Percentiles rank a stretch among this genome's conserved stretches.
Evolutionary conservation across 2,888 invertebrate genomes (phyloP).

Genomic region (Drosophila barbarae): DNA sequence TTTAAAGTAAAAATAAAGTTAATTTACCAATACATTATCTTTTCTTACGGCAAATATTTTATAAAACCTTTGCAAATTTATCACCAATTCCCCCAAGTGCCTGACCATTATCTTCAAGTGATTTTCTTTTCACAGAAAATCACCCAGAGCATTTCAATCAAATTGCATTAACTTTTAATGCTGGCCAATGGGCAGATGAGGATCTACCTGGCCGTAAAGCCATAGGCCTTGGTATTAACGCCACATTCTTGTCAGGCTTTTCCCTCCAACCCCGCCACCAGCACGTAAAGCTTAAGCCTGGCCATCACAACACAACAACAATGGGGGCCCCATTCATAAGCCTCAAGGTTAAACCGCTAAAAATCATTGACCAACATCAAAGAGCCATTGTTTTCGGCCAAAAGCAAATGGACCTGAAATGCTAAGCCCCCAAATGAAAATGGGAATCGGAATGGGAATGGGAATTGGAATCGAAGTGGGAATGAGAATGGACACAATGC

Average conservation of each 20-base stretch:
- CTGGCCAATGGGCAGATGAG: slow-evolving; percentile 35
- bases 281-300: neutral
- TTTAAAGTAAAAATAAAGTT: neutral
- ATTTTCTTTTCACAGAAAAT: neutral
- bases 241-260: slow-evolving; percentile 49
- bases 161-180: slow-evolving; percentile 56
- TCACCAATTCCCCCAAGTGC: slow-evolving; percentile 16
- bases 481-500: slow-evolving; percentile 34
- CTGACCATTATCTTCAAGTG: slow-evolving; percentile 1
- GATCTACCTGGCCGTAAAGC: slow-evolving; percentile 37
- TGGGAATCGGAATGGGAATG: slow-evolving; percentile 38
- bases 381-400: slow-evolving; percentile 59
- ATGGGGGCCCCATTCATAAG: slow-evolving; percentile 63
- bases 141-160: slow-evolving; percentile 51
- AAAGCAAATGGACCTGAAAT: slow-evolving; percentile 47
- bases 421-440: slow-evolving; percentile 60
- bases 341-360: slow-evolving; percentile 69
- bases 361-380: slow-evolving; percentile 71
- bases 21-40: too few species aligned
- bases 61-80: neutral
- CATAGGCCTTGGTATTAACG: slow-evolving; percentile 60
- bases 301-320: slow-evolving; percentile 35
- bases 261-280: neutral
- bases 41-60: neutral
- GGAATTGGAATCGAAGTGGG: slow-evolving; percentile 47